Evolutionary conservation across 64 coral and sea anemone species (phyloP).

Genomic region (Trachythela sp.): DNA sequence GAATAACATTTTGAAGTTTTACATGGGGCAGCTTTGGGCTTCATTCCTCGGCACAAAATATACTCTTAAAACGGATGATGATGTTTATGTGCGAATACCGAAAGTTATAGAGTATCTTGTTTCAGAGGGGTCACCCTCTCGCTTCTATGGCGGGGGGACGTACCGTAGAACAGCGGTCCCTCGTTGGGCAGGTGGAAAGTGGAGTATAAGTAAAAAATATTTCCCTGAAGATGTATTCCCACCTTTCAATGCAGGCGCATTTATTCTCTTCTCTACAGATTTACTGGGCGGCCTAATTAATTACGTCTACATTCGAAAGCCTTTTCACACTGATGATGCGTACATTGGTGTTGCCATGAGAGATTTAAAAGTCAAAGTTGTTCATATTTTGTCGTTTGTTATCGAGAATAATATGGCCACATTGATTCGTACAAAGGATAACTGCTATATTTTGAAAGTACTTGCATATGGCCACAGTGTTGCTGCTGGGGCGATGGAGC

Average conservation of each 20-base stretch:
- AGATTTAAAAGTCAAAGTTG: too few relatives aligned
- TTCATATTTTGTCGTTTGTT: not conserved
- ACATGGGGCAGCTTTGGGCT: constrained; percentile 32
- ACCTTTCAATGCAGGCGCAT: not conserved
- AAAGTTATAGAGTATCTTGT: not conserved
- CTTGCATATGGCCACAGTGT: not conserved
- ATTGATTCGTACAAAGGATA: not conserved
- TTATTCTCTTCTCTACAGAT: not conserved
- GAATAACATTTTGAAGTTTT: not conserved
- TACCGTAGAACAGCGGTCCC: not conserved
- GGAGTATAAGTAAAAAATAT: not conserved
- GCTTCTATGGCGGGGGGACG: not conserved
- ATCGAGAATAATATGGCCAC: not conserved
- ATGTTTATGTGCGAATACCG: not conserved
- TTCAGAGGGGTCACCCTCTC: not conserved
- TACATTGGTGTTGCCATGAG: too few relatives aligned
- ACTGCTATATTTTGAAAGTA: not conserved
- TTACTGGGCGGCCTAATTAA: not conserved
- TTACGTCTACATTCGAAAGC: not conserved
- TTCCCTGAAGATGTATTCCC: not conserved
- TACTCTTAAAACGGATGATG: constrained; percentile 8
- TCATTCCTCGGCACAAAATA: not conserved
- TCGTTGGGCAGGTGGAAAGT: not conserved
- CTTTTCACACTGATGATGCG: not conserved
- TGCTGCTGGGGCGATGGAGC: not conserved